Evolutionary conservation across 2,888 invertebrate genomes (phyloP).

Genomic region (Phorcus lineatus): DNA sequence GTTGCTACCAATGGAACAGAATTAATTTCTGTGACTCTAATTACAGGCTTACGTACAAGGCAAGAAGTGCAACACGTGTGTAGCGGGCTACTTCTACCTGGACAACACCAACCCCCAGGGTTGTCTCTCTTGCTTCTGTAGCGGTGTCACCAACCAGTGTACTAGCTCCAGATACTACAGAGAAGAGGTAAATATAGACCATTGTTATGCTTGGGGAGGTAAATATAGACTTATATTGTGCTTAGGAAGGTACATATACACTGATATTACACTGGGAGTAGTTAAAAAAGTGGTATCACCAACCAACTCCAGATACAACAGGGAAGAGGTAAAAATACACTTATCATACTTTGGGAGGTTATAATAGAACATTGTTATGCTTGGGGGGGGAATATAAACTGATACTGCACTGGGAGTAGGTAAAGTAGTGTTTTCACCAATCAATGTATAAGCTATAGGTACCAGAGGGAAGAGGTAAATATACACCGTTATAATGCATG

Average conservation of each 20-base stretch:
- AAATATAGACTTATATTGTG: not conserved
- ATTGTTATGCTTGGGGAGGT: not conserved
- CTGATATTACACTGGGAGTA: not conserved
- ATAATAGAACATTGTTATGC: not conserved
- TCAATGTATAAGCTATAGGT: conserved; percentile 83
- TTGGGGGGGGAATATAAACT: too few relatives aligned
- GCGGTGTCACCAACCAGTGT: conserved; percentile 90
- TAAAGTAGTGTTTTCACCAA: conserved; percentile 88
- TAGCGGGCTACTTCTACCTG: conserved; percentile 93
- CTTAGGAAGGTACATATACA: not conserved
- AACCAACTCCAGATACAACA: conserved; percentile 77
- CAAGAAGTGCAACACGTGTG: conserved; percentile 88
- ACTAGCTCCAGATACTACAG: conserved; percentile 79
- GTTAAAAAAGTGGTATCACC: conserved; percentile 86
- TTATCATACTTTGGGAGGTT: not conserved
- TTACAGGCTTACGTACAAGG: conserved; percentile 80
- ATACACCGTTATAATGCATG: conserved; percentile 38
- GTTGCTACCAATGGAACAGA: too few relatives aligned
- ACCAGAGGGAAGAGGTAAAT: conserved; percentile 18
- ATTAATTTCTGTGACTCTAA: too few relatives aligned
- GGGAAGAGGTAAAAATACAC: too few relatives aligned
- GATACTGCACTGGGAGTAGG: too few relatives aligned
- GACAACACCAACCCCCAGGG: conserved; percentile 89
- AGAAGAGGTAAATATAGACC: conserved; percentile 52
- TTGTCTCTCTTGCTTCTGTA: conserved; percentile 92